Conservation (phyloP, 2,888 invertebrate species). For the Tupiocoris notatus region DNA sequence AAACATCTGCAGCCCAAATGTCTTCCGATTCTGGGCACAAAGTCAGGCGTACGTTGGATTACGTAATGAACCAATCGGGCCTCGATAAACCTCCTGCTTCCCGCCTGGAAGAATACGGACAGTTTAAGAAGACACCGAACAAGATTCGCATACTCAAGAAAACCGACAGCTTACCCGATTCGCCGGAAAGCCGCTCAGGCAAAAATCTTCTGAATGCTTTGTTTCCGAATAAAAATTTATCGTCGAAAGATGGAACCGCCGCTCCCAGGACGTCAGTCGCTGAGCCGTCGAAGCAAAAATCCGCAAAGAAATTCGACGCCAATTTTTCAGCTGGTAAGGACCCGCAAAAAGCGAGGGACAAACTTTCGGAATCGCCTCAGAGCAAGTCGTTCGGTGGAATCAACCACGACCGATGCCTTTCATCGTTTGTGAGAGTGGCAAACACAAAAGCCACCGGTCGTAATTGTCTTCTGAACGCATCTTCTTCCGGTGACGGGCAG, state of each 20-base stretch:
- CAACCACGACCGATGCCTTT: constrained; percentile 14
- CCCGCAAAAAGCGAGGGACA: constrained; percentile 1
- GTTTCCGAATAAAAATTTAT: constrained; percentile 7
- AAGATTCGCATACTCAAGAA: constrained; percentile 22
- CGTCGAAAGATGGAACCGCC: neutral
- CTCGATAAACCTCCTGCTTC: neutral
- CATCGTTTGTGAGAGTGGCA: constrained; percentile 18
- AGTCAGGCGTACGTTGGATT: constrained; percentile 25
- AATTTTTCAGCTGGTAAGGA: neutral
- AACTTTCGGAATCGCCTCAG: constrained; percentile 14
- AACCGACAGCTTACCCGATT: neutral
- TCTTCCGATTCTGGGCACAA: constrained; percentile 15
- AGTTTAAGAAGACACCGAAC: neutral
- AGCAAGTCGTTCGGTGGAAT: constrained; percentile 25
- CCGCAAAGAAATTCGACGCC: neutral
- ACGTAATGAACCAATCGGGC: constrained; percentile 7
- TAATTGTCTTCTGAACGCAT: constrained; percentile 12
- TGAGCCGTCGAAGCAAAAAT: neutral
- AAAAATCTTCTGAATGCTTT: constrained; percentile 11
- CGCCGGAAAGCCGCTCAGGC: constrained; percentile 7
- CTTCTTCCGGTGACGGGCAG: constrained; percentile 1
- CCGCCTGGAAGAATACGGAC: neutral
- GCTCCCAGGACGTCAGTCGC: neutral
- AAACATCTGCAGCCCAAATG: neutral
- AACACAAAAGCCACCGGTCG: constrained; percentile 17